Evolutionary conservation across 37 sponge, comb jelly and placozoan genomes (phyloP).

Genomic region (Halisarca cf. caerulea): DNA sequence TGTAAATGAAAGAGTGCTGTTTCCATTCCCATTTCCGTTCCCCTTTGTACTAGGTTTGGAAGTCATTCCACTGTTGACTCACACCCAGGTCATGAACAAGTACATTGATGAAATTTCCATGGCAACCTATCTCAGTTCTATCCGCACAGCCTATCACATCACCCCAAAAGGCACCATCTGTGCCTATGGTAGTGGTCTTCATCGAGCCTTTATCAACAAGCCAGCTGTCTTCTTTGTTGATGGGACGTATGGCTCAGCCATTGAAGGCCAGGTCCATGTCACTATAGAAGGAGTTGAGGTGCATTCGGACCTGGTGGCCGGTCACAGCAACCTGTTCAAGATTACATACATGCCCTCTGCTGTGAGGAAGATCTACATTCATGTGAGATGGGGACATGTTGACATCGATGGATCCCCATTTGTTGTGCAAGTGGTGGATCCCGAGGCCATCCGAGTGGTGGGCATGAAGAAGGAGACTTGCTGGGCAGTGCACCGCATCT

Average conservation of each 20-base stretch:
- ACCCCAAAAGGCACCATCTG: slow-evolving; percentile 2
- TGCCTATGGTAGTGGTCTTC: slow-evolving; percentile 20
- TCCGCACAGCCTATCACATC: slow-evolving; percentile 5
- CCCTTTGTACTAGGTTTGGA: not conserved
- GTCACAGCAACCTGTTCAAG: slow-evolving; percentile 36
- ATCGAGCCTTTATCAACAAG: slow-evolving; percentile 10
- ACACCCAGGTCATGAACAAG: slow-evolving; percentile 25
- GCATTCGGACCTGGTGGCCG: slow-evolving; percentile 6
- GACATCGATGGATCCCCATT: slow-evolving; percentile 67
- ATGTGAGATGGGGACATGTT: slow-evolving; percentile 61
- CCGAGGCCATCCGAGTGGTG: slow-evolving; percentile 37
- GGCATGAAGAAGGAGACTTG: slow-evolving; percentile 43
- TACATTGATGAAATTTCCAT: slow-evolving; percentile 15
- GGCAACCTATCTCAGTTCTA: not conserved
- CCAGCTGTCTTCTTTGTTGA: slow-evolving; percentile 21
- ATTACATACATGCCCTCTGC: slow-evolving; percentile 59
- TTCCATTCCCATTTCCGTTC: not conserved
- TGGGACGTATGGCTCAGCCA: slow-evolving; percentile 27
- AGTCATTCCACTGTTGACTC: not conserved
- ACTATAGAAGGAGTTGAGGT: slow-evolving; percentile 27
- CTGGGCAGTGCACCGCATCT: slow-evolving; percentile 32
- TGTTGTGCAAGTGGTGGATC: slow-evolving; percentile 61
- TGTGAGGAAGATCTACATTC: slow-evolving; percentile 49
- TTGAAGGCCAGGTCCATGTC: slow-evolving; percentile 60
- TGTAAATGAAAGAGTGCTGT: too few species aligned